These are phyloP conservation scores for Lepus americanus DNA, from an alignment of 2,113 vertebrate genomes.

Conservation along the genomic window DNA sequence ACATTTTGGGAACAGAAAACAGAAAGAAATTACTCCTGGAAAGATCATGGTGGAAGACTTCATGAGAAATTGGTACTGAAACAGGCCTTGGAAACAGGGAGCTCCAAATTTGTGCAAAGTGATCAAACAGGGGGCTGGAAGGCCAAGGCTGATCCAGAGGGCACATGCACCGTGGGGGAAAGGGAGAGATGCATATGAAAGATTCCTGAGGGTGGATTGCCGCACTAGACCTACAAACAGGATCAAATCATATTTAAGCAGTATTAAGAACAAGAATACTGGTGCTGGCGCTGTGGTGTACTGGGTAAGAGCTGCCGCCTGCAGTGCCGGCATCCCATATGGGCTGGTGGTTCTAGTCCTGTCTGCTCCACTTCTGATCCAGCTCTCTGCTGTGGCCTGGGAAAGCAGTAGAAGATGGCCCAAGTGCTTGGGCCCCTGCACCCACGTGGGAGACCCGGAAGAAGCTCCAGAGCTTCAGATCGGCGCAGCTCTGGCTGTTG, in stretches of 20 bases:
- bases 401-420: too few species aligned
- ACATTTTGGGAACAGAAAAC: neutral
- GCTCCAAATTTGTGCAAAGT: neutral
- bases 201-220: neutral
- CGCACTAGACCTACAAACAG: neutral
- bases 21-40: slow-evolving; percentile 1
- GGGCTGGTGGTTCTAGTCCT: too few species aligned
- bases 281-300: too few species aligned
- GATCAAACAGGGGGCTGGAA: neutral
- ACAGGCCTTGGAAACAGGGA: neutral
- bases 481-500: too few species aligned
- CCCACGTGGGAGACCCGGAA: too few species aligned
- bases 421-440: too few species aligned
- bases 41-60: neutral
- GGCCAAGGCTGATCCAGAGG: neutral
- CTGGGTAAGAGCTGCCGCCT: too few species aligned
- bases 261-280: neutral
- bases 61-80: neutral
- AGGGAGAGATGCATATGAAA: neutral
- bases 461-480: too few species aligned
- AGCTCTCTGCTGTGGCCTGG: too few species aligned
- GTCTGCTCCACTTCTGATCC: too few species aligned
- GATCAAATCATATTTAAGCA: neutral
- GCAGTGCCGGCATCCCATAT: too few species aligned
- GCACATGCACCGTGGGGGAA: neutral